Evolutionary conservation across 2,888 invertebrate species (phyloP), one percentile per base, ranked within the genome.

Genomic region (Epinotia nisella): DNA sequence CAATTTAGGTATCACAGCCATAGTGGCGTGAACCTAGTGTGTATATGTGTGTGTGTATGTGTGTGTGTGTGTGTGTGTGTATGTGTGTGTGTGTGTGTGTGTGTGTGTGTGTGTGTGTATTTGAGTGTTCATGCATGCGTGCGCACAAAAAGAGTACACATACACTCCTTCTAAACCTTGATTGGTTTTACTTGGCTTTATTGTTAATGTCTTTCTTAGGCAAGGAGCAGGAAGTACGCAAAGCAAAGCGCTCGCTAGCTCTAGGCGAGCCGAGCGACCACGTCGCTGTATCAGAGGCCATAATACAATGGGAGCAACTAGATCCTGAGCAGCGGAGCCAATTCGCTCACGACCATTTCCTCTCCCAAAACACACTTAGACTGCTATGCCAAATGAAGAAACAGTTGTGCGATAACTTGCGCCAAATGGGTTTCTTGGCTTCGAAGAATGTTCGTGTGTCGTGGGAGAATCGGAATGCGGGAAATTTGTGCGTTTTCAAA

Each of bases 401-500:
- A 84, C 88, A 87, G 53, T 96, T 98, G 79, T 96, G 96, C 1
- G 91, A 95, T 15, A 94, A 97, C 77, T 91, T 99, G 11, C 87
- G 92, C 75, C 95, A 96, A 60, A 96, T 98, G 94, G 96, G 96
- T 66, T 98, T 98, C 87, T 87, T 98, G 1, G 82, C 87, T 0
- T 93, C 92, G 17, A 85, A 90, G 0, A 85, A 96, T 83, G 94
- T 96, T 0, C 94, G 91, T 60, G 91, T 95, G 56, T 21, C 76
- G 0, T 91, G 90, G 71, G 95, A 96, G 68, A 99, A 99, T 83
- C 84, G 93, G 7, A 97, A 98, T 87, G 96, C 96, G 0, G 82
- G 94, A 5, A 98, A 98, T 85, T 81, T 95, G 58, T 95, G 96
- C n/a, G 88, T 99, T 55, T 94, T 99, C 29, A 97, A 97, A 84